Evolutionary conservation across 2,888 invertebrate species (phyloP), one percentile per base, ranked within the genome.

Genomic region (Cryptus viduatorius): DNA sequence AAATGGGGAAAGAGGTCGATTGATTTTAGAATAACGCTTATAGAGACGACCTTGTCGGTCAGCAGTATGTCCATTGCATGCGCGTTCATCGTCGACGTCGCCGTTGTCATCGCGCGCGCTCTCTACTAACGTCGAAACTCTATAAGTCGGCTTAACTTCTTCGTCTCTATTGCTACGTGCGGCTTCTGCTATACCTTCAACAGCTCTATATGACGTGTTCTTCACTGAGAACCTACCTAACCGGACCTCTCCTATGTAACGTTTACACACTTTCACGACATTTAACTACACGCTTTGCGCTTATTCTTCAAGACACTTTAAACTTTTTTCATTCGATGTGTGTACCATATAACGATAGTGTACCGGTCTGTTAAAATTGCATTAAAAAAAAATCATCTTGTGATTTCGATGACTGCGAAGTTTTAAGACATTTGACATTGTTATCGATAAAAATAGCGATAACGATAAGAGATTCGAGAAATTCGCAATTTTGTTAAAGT

Each of bases 121-220:
- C 48, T 50, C 64, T 19, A 24, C 14, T 72, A 16, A 56, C 65
- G 71, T 72, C 65, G 65, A 79, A 79, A 71, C 71, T 79, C 64
- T 29, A 44, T 72, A 79, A 72, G 79, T 71, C 79, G 64, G 79
- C 79, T 79, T 79, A 79, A 72, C 71, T 72, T 72, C 72, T 53
- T 64, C 65, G 53, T n/a, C 79, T 64, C 42, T 50, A 71, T 79
- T 71, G 56, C 59, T 46, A 61, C 78, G 69, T 78, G 78, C 61
- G 78, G 78, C 78, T 78, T 78, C 78, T 8, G 78, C 24, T 56
- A 12, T 42, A 67, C 42, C 12, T 29, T 42, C 46, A 14, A 12
- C 59, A 24, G 5, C 29, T 59, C 12, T 31, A 31, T 29, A 29
- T 10, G 4, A 59, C 3, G 19, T 12, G 5, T 16, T 37, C 65